Evolutionary conservation across 2,797 vertebrate genomes (phyloP).

Genomic region (Sebastiscus albofasciatus): DNA sequence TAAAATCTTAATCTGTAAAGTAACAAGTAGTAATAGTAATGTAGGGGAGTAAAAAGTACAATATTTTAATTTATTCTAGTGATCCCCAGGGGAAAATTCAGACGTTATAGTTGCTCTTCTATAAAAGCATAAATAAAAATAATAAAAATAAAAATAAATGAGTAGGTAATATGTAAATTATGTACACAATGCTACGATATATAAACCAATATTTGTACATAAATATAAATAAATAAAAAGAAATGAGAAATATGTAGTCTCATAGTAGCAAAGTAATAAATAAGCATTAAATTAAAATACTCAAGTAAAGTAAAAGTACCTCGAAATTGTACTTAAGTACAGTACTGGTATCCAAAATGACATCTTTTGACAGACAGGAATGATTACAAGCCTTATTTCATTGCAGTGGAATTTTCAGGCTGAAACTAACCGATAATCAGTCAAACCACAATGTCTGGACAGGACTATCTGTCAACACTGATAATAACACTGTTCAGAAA

Average conservation of each 20-base stretch:
- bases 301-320: background rate
- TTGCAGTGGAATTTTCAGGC: background rate
- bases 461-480: background rate
- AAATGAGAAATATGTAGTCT: too few relatives aligned
- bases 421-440: constrained; percentile 23
- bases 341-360: background rate
- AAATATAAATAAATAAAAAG: too few relatives aligned
- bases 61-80: too few relatives aligned
- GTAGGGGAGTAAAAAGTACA: background rate
- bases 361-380: constrained; percentile 3
- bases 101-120: too few relatives aligned
- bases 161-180: too few relatives aligned
- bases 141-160: too few relatives aligned
- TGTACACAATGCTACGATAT: too few relatives aligned
- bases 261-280: background rate
- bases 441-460: background rate
- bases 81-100: too few relatives aligned
- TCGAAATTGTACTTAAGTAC: background rate
- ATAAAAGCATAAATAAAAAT: too few relatives aligned
- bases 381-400: background rate
- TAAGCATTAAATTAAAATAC: background rate
- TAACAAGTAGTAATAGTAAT: background rate
- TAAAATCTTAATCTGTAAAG: background rate
- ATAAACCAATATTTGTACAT: too few relatives aligned
- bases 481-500: background rate